These are phyloP conservation scores for Pseudomyrmex flavicornis DNA, from an alignment of 1,140 invertebrate species.

Conservation along the genomic window DNA sequence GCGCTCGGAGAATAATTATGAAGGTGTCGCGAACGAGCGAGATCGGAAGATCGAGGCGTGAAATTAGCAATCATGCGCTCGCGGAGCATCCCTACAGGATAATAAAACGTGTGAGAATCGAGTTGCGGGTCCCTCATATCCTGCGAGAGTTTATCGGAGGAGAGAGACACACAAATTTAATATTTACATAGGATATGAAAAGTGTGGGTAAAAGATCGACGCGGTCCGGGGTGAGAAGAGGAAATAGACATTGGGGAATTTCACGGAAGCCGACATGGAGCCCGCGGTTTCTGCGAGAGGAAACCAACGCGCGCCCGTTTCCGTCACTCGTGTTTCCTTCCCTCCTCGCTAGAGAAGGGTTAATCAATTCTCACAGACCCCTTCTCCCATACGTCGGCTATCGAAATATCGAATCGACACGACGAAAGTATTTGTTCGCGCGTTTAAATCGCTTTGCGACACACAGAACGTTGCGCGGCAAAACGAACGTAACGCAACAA, in stretches of 20 bases:
- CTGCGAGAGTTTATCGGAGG: conserved; percentile 40
- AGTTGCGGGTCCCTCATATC: conserved; percentile 5
- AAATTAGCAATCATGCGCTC: conserved; percentile 32
- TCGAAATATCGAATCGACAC: neutral
- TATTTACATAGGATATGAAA: conserved; percentile 57
- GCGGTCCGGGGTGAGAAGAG: conserved; percentile 14
- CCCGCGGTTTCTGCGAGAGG: conserved; percentile 32
- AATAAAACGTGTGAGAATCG: conserved; percentile 22
- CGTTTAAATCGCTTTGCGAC: neutral
- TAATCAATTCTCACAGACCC: conserved; percentile 6
- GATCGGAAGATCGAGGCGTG: conserved; percentile 61
- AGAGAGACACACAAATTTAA: conserved; percentile 47
- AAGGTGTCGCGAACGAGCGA: conserved; percentile 23
- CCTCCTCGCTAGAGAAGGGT: neutral
- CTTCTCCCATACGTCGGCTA: neutral
- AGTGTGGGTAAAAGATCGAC: conserved; percentile 27
- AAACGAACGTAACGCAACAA: no score
- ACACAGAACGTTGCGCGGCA: no score
- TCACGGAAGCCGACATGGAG: neutral
- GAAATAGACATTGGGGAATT: conserved; percentile 34
- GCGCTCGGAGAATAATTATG: conserved; percentile 21
- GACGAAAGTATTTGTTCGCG: neutral
- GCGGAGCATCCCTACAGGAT: neutral
- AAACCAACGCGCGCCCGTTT: conserved; percentile 15
- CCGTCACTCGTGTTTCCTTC: conserved; percentile 23